Conservation (phyloP, 1,140 invertebrate genomes). For the Drosophila tristis region DNA sequence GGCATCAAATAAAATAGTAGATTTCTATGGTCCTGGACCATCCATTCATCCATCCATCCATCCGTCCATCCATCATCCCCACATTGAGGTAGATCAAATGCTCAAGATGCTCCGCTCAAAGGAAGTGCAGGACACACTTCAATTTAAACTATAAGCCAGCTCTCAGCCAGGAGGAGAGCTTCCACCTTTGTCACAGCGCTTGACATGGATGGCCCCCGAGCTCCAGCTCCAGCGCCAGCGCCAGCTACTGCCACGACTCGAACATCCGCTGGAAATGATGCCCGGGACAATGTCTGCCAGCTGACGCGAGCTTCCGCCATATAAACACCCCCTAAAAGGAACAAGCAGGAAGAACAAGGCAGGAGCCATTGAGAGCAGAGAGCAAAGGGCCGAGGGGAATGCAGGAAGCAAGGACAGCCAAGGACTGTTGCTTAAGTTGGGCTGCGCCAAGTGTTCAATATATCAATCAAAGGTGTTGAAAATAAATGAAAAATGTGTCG, state of each 20-base stretch:
- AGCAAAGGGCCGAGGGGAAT: not conserved
- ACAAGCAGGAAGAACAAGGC: not conserved
- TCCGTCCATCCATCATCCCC: slow-evolving; percentile 28
- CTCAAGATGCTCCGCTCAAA: slow-evolving; percentile 41
- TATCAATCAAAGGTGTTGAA: slow-evolving; percentile 82
- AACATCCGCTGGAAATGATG: slow-evolving; percentile 59
- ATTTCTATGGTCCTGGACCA: too few relatives aligned
- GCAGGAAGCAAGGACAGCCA: slow-evolving; percentile 23
- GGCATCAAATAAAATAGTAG: slow-evolving; percentile 9
- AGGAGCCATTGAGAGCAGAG: slow-evolving; percentile 21
- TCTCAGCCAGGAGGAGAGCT: slow-evolving; percentile 38
- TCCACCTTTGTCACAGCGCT: slow-evolving; percentile 75
- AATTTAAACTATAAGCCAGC: slow-evolving; percentile 70
- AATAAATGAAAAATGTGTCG: slow-evolving; percentile 82
- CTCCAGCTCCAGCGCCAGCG: not conserved
- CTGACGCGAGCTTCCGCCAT: slow-evolving; percentile 56
- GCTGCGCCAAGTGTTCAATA: slow-evolving; percentile 78
- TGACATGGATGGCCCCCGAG: slow-evolving; percentile 50
- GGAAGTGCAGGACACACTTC: slow-evolving; percentile 56
- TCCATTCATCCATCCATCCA: too few relatives aligned
- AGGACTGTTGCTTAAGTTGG: slow-evolving; percentile 76
- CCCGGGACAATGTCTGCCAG: slow-evolving; percentile 62
- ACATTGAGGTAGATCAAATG: slow-evolving; percentile 48
- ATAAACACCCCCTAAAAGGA: slow-evolving; percentile 14
- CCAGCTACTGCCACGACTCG: not conserved